phyloP scores from a whole-genome alignment of 30 jellyfish, hydroid and myxozoan species.

The Pseudorhiza aurosa region DNA sequence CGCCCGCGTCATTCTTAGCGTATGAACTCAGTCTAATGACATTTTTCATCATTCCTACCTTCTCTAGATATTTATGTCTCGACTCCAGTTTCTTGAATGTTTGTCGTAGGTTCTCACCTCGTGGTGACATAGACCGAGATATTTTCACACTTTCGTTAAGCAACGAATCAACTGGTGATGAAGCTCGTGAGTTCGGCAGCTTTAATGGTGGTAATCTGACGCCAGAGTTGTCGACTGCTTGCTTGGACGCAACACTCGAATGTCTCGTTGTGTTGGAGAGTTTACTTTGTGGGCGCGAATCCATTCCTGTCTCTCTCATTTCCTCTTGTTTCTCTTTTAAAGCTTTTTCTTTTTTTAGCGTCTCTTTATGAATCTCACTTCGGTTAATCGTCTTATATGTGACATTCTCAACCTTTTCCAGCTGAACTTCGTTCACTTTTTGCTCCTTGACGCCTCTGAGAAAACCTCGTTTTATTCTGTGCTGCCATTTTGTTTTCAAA shows the following conservation, averaged over 20 bases:
- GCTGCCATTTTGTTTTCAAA: conserved; percentile 69
- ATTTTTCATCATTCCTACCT: conserved; percentile 41
- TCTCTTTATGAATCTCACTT: conserved; percentile 42
- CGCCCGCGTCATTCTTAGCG: conserved; percentile 1
- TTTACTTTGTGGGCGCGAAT: conserved; percentile 1
- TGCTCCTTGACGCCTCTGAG: conserved; percentile 70
- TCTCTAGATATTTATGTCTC: conserved; percentile 48
- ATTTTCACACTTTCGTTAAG: not conserved
- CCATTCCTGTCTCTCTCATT: not conserved
- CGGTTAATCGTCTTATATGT: conserved; percentile 48
- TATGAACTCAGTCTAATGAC: conserved; percentile 47
- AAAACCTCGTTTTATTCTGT: conserved; percentile 58
- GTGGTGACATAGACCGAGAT: not conserved
- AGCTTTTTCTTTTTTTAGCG: conserved; percentile 3
- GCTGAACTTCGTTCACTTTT: conserved; percentile 47
- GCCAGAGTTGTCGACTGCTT: not conserved
- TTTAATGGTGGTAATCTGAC: conserved; percentile 37
- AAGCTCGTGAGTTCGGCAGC: conserved; percentile 27
- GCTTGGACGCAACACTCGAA: not conserved
- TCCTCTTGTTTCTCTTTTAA: not conserved
- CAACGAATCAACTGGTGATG: not conserved
- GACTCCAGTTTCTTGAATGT: conserved; percentile 24
- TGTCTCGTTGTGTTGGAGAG: conserved; percentile 10
- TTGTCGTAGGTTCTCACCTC: not conserved
- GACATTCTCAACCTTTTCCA: conserved; percentile 63